Evolutionary conservation across 2,888 invertebrate species (phyloP), one percentile per base, ranked within the genome.

Genomic region (Litoditis marina): DNA sequence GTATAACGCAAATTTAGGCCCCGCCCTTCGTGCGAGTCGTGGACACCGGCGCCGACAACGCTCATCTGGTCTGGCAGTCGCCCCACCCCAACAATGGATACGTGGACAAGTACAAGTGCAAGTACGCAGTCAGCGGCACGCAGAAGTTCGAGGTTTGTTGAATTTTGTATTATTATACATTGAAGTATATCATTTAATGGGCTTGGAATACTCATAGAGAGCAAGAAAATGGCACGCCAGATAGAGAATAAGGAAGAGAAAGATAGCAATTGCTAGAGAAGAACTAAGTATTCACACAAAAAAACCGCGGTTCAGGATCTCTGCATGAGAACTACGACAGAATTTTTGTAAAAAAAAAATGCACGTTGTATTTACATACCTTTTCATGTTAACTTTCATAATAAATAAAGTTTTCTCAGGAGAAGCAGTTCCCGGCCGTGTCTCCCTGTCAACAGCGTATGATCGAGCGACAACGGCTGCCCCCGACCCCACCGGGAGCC

Each of bases 1-100:
- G 11, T 28, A 16, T 31, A 27, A 47, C 13, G 16, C 46, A 31
- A 22, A 27, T 56, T 11, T 51, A 66, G 63, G 54, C 71, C 25
- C 68, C 74, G 22, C 66, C 69, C 7, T 46, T 34, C 27, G 58
- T 74, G n/a, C 60, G 69, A 22, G 77, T 83, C 28, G 66, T 82
- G 22, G 69, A 79, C 58, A 79, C 78, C 16, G 77, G 77, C 3
- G 66, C 76, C 16, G 74, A 76, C 62, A 74, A 79, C 32, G 80
- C 83, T 22, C 76, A 78, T 49, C 67, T 82, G 52, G 69, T 83
- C 25, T 83, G 83, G 82, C 81, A 82, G 53, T 76, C 80, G 3
- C 78, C 78, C 7, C 65, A 69, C 46, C 69, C 71, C 42, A 68
- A 71, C 31, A 72, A 76, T 34, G 78, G 78, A 54, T 71, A 77